Percentiles rank a stretch among this genome's conserved stretches.
These are phyloP conservation scores for Rhopalosiphum padi DNA, from an alignment of 1,140 invertebrate genomes.

Conservation along the genomic window DNA sequence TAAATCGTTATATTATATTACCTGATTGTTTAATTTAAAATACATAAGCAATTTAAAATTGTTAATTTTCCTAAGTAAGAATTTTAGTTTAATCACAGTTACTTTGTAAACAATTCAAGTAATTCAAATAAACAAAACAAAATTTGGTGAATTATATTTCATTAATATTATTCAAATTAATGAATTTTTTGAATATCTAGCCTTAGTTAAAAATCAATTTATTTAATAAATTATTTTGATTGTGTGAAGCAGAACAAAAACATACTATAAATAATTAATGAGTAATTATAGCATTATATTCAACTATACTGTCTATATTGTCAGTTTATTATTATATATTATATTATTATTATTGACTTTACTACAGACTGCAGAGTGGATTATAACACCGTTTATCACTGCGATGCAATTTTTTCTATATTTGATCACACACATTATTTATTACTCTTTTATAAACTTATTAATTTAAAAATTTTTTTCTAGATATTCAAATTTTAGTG, in stretches of 20 bases:
- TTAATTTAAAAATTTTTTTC: background rate
- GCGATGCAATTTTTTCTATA: background rate
- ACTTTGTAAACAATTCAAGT: background rate
- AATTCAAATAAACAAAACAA: background rate
- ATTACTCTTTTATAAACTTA: background rate
- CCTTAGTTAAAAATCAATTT: background rate
- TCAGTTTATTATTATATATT: background rate
- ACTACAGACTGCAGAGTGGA: background rate
- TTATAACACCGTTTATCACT: background rate
- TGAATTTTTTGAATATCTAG: background rate
- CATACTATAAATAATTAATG: background rate
- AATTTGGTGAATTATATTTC: background rate
- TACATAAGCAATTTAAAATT: too few relatives aligned
- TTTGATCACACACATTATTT: background rate
- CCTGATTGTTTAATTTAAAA: too few relatives aligned
- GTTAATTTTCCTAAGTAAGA: too few relatives aligned
- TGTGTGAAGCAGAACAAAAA: background rate
- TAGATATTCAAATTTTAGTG: background rate
- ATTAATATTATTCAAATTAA: background rate
- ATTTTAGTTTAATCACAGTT: background rate
- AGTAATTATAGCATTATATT: background rate
- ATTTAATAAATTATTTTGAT: background rate
- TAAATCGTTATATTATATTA: too few relatives aligned
- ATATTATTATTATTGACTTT: too few relatives aligned
- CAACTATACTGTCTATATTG: background rate